phyloP scores from a whole-genome alignment of 2,888 invertebrate species.

The Mycogona germanica region DNA sequence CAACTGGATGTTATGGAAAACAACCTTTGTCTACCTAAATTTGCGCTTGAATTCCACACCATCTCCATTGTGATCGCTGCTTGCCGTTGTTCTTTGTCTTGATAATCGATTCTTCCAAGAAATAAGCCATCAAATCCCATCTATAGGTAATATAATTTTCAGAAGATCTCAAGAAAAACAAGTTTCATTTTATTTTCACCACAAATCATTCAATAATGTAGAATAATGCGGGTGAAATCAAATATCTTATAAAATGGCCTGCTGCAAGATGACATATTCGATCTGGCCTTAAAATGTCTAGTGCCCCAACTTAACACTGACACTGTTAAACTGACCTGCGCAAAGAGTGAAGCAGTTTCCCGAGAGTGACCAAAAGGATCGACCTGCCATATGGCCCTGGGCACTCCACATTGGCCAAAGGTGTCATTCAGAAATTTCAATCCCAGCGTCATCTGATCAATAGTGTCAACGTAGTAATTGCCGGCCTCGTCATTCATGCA shows the following conservation, averaged over 20 bases:
- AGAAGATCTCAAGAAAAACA: too few species aligned
- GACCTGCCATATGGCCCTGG: constrained; percentile 70
- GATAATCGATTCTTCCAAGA: constrained; percentile 74
- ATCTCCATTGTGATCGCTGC: constrained; percentile 56
- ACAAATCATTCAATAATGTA: too few species aligned
- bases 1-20: too few species aligned
- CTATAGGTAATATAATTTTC: constrained; percentile 29
- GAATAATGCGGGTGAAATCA: too few species aligned
- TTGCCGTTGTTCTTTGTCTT: constrained; percentile 56
- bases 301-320: background rate
- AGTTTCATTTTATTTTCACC: too few species aligned
- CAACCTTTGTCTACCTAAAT: constrained; percentile 34
- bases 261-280: background rate
- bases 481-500: constrained; percentile 31
- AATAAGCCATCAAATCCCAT: constrained; percentile 84
- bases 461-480: constrained; percentile 42
- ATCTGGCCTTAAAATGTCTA: background rate
- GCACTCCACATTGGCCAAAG: constrained; percentile 58
- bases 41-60: constrained; percentile 62
- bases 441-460: constrained; percentile 65
- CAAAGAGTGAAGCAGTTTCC: constrained; percentile 59
- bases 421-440: constrained; percentile 49
- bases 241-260: background rate
- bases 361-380: constrained; percentile 79
- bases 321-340: constrained; percentile 29